A percentile compares a stretch with the other conserved stretches of the same genome.
These are phyloP conservation scores for Lordiphosa andalusiaca DNA, from an alignment of 2,888 invertebrate genomes.

Conservation along the genomic window DNA sequence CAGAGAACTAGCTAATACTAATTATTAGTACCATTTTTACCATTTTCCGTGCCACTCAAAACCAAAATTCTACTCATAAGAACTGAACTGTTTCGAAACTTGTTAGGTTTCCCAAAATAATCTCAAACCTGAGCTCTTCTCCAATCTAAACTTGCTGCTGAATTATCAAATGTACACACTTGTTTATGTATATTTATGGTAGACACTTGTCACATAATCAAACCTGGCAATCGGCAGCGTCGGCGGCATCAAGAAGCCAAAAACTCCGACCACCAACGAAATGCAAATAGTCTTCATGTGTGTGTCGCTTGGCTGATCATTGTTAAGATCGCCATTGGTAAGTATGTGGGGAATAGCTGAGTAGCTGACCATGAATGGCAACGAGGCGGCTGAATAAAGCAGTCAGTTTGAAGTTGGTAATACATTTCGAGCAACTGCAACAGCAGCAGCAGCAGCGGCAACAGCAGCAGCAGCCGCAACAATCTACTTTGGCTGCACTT, in stretches of 20 bases:
- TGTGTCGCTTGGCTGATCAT: conserved; percentile 67
- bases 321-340: conserved; percentile 63
- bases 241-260: conserved; percentile 44
- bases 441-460: conserved; percentile 4
- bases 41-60: too few relatives aligned
- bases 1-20: too few relatives aligned
- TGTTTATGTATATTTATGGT: too few relatives aligned
- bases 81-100: too few relatives aligned
- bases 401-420: conserved; percentile 59
- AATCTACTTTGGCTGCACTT: conserved; percentile 74
- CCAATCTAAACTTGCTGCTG: too few relatives aligned
- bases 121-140: too few relatives aligned
- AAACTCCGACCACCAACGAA: conserved; percentile 48
- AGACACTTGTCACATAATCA: conserved; percentile 64
- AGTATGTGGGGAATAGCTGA: conserved; percentile 3
- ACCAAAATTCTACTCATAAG: too few relatives aligned
- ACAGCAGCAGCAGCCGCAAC: conserved; percentile 24
- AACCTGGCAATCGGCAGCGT: conserved; percentile 49
- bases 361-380: conserved; percentile 55
- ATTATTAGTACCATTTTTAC: too few relatives aligned
- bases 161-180: too few relatives aligned
- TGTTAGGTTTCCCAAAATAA: too few relatives aligned
- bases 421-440: conserved; percentile 51
- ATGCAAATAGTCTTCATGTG: conserved; percentile 58
- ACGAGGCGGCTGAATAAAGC: conserved; percentile 65